phyloP scores from a whole-genome alignment of 1,140 invertebrate genomes.

The Cyphomyrmex costatus region DNA sequence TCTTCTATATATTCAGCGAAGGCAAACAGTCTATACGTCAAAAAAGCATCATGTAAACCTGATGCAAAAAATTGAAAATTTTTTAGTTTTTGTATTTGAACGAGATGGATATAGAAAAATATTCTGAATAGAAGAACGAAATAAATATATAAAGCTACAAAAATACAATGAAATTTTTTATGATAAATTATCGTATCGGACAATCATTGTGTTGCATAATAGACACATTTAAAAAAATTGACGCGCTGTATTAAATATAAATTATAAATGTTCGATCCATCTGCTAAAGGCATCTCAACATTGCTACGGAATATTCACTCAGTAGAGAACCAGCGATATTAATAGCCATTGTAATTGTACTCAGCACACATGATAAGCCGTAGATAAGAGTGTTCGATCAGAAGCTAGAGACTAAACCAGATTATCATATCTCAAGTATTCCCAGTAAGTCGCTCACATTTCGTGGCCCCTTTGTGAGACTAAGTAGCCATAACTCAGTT shows the following conservation, averaged over 20 bases:
- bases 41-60: background rate
- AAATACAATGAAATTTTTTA: background rate
- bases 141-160: background rate
- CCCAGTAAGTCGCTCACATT: conserved; percentile 69
- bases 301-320: background rate
- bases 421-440: conserved; percentile 74
- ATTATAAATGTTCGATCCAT: background rate
- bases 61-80: background rate
- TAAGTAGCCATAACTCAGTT: conserved; percentile 80
- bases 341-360: conserved; percentile 56
- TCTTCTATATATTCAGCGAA: background rate
- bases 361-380: conserved; percentile 61
- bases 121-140: background rate
- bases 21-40: background rate
- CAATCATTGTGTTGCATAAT: background rate
- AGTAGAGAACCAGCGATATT: conserved; percentile 14
- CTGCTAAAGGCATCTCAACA: background rate
- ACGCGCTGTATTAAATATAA: background rate
- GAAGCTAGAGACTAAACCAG: conserved; percentile 61
- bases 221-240: background rate
- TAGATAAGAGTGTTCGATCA: conserved; percentile 66
- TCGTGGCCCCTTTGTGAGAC: conserved; percentile 70
- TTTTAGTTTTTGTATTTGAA: background rate
- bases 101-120: conserved; percentile 12
- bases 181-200: background rate